phyloP scores from a whole-genome alignment of 2,888 invertebrate species.

The Rhorus exstirpatorius region DNA sequence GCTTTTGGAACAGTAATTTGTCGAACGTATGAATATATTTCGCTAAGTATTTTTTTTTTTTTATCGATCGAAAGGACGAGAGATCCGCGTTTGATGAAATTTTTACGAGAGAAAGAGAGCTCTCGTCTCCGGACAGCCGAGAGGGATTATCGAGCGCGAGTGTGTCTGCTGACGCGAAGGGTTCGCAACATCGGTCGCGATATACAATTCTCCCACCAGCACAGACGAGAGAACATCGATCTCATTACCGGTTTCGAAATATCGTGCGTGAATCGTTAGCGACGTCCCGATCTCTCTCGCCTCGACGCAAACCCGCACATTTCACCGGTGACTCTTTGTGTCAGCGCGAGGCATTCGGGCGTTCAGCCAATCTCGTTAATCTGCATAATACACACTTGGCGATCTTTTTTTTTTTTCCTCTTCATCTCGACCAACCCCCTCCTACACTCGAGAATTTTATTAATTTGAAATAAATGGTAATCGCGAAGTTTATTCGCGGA shows the following conservation, averaged over 20 bases:
- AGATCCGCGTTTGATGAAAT: conserved; percentile 54
- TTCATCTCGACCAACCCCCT: too few species aligned
- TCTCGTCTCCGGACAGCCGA: conserved; percentile 28
- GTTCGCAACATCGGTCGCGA: conserved; percentile 28
- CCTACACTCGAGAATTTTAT: background rate
- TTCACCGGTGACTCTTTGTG: conserved; percentile 66
- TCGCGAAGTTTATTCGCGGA: too few species aligned
- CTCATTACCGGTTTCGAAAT: conserved; percentile 70
- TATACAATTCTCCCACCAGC: conserved; percentile 34
- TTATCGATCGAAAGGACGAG: background rate
- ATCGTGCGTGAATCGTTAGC: conserved; percentile 67
- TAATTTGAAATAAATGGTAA: background rate
- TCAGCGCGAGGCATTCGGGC: conserved; percentile 66
- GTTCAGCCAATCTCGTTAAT: conserved; percentile 67
- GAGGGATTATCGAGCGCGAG: conserved; percentile 55
- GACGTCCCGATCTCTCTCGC: conserved; percentile 60
- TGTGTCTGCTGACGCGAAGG: conserved; percentile 51
- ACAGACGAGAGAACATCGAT: conserved; percentile 61
- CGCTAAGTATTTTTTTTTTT: conserved; percentile 6
- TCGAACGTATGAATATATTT: conserved; percentile 53
- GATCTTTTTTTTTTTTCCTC: conserved; percentile 25
- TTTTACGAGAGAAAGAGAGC: conserved; percentile 47
- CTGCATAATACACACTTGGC: conserved; percentile 45
- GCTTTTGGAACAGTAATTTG: conserved; percentile 60
- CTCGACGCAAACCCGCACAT: conserved; percentile 51